Evolutionary conservation across 2,113 vertebrate genomes (phyloP), one percentile per base, ranked within the genome.

Genomic region (Forbesichthys papilliferus): DNA sequence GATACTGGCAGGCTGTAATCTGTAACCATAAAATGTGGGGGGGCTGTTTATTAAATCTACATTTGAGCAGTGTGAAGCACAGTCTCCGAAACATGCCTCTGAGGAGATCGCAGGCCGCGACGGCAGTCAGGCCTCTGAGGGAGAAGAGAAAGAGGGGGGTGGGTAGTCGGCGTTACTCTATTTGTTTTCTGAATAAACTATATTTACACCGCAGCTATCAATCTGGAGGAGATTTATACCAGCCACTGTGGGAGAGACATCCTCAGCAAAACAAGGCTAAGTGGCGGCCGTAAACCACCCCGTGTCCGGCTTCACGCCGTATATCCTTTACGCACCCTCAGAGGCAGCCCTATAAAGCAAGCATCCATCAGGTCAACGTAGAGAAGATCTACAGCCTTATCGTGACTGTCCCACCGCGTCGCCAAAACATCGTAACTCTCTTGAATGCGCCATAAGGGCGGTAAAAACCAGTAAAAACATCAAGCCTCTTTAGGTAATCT

Each of bases 131-230:
- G 42, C 7, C 53, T 1, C 13, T 11, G 61, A 70, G 66, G 75
- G 55, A 59, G 58, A 61, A 11, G 46, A 75, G 66, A 68, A 49
- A 55, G 52, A 79, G 64, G 27, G 64, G 62, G 81, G 82, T 71
- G 64, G 27, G 64, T 63, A 82, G 82, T 71, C 62, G 66, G 77
- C 69, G 81, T 73, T 74, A 69, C 72, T 77, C 52, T 79, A 69
- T 88, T 87, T 88, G 84, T 86, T 85, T 82, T 84, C 9, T 18
- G 76, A 79, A 78, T 88, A 76, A 90, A 84, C 69, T 53, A 68
- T 77, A 83, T 82, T 80, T 66, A 77, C 53, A 64, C 54, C 53
- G 53, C 54, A 59, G 77, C 75, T 34, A 77, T 80, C 61, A 79
- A 77, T 80, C 66, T 74, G 55, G 83, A 75, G 78, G n/a, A 58